phyloP scores from a whole-genome alignment of 2,113 vertebrate genomes.

The Cyanocitta stelleri region DNA sequence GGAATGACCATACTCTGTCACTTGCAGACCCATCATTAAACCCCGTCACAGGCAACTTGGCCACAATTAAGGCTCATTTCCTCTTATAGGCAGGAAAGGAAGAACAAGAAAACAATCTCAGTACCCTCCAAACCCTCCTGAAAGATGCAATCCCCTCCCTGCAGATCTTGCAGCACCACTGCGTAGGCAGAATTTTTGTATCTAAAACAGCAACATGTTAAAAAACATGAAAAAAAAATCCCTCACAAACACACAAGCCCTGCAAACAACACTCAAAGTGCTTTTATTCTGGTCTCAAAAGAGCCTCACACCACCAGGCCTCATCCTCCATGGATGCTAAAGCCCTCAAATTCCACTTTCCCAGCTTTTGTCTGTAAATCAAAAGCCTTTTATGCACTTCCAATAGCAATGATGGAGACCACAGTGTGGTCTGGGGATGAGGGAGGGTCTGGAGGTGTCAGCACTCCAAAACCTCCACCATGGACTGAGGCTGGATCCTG shows the following conservation, averaged over 20 bases:
- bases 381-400: neutral
- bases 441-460: neutral
- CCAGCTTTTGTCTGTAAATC: neutral
- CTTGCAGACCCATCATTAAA: neutral
- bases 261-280: neutral
- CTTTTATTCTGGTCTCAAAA: neutral
- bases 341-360: neutral
- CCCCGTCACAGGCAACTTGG: neutral
- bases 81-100: neutral
- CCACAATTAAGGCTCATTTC: neutral
- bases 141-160: neutral
- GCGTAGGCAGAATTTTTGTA: neutral
- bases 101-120: neutral
- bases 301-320: neutral
- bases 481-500: neutral
- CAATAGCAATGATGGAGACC: neutral
- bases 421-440: neutral
- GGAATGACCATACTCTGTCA: accelerated
- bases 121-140: neutral
- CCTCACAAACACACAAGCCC: neutral
- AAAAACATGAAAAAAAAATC: neutral
- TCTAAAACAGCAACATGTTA: neutral
- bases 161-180: neutral
- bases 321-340: neutral
- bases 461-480: accelerated